Conservation (phyloP, 1,140 invertebrate genomes). For the Melitaea cinxia region DNA sequence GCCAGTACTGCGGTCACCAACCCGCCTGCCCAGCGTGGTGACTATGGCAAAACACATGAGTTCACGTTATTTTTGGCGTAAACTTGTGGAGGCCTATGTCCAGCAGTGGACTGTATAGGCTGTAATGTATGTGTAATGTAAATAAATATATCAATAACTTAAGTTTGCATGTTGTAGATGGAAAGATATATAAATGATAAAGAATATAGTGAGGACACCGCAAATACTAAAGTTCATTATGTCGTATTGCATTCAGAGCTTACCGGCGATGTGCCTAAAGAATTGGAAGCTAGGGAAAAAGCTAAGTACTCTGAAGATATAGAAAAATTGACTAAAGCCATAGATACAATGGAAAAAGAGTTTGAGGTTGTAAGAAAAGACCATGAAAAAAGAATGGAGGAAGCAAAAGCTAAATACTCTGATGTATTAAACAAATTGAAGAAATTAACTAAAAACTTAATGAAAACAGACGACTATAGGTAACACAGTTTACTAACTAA, state of each 20-base stretch:
- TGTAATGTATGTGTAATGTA: too few relatives aligned
- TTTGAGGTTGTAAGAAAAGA: constrained; percentile 74
- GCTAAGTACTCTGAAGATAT: constrained; percentile 77
- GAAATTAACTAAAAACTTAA: constrained; percentile 63
- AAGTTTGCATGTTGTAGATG: constrained; percentile 53
- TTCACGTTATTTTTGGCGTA: too few relatives aligned
- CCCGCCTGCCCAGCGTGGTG: too few relatives aligned
- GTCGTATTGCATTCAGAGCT: constrained; percentile 73
- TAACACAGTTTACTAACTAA: constrained; percentile 27
- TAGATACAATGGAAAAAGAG: constrained; percentile 82
- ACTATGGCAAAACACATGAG: too few relatives aligned
- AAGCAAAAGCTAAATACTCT: constrained; percentile 66
- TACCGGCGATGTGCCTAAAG: constrained; percentile 70
- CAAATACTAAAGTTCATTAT: constrained; percentile 71
- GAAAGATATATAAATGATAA: constrained; percentile 49
- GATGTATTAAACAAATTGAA: constrained; percentile 55
- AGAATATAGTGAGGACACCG: constrained; percentile 39
- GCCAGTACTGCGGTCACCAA: too few relatives aligned
- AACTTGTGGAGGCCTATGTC: too few relatives aligned
- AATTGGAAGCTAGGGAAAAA: constrained; percentile 69
- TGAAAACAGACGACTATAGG: constrained; percentile 65
- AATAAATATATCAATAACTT: too few relatives aligned
- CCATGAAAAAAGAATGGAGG: constrained; percentile 74
- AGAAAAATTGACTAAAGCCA: constrained; percentile 79
- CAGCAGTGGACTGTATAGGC: too few relatives aligned